Base-by-base conservation (phyloP, 2,113 vertebrate species). In the Clarias batrachus region DNA sequence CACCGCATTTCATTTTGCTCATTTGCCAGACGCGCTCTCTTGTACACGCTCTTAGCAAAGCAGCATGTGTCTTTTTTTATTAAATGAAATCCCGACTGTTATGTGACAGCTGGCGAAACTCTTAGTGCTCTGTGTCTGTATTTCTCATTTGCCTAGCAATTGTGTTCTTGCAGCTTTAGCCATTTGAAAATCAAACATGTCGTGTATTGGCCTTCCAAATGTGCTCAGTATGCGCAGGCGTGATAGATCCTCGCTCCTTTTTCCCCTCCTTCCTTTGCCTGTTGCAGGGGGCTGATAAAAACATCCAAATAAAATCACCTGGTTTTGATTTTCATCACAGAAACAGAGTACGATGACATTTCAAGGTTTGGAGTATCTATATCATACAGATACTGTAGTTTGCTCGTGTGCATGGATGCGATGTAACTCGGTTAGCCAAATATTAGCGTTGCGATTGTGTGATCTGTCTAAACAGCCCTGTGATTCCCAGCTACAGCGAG, bases 401-500 rank as follows among this genome's bases (percentile, higher is more conserved):
- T 77, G 13, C 2, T 77, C 54, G 23, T 54, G 10, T 77, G 37
- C 71, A 76, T n/a, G 23, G 54, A 16, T 10, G n/a, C 33, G 66
- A 14, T 12, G 30, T 37, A 57, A 52, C 56, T 8, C 17, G 54
- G 56, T 74, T 63, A 25, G 19, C 25, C 30, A 54, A 71, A 74
- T 73, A 73, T 73, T 81, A 77, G 33, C 17, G 63, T 59, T 25
- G 14, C 17, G 77, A 48, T 59, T 73, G 78, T 63, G 68, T 59
- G 25, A 73, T 62, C 16, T 52, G 33, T 73, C 78, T 62, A 56
- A 48, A n/a, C 77, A 14, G 56, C 66, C 66, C 56, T 73, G 21
- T 70, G 23, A 70, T 60, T 60, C 77, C 30, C 77, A 70, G 52
- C 84, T 85, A 74, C 62, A 66, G 62, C 0, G 9, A 77, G 59